Evolutionary conservation across 2,888 invertebrate genomes (phyloP).

Genomic region (Latheticus oryzae): DNA sequence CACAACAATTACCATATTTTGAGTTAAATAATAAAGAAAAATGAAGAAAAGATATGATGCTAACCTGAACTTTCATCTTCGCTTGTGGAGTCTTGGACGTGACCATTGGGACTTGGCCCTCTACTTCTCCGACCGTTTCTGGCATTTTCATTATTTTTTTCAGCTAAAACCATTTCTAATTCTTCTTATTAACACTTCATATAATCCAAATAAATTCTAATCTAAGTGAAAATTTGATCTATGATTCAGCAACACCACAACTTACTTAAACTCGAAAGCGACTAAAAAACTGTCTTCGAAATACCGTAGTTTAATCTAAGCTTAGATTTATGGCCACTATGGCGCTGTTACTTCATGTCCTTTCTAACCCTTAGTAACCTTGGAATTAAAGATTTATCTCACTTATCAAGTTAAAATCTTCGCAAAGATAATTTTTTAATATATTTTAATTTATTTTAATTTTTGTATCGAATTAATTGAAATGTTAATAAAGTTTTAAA

Average conservation of each 20-base stretch:
- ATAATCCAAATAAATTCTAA: constrained; percentile 28
- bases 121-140: constrained; percentile 90
- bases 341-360: constrained; percentile 12
- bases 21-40: too few species aligned
- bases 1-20: too few species aligned
- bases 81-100: constrained; percentile 84
- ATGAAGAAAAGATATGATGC: constrained; percentile 28
- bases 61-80: constrained; percentile 81
- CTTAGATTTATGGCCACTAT: constrained; percentile 10
- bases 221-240: constrained; percentile 19
- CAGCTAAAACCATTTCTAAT: constrained; percentile 84
- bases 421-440: too few species aligned
- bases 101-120: constrained; percentile 91
- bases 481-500: background rate
- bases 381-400: background rate
- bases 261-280: constrained; percentile 41
- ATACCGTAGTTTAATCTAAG: constrained; percentile 58
- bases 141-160: constrained; percentile 84
- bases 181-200: constrained; percentile 18
- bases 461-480: too few species aligned
- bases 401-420: too few species aligned
- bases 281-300: constrained; percentile 52
- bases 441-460: too few species aligned
- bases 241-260: constrained; percentile 50
- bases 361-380: constrained; percentile 1